Base-by-base conservation (phyloP, 2,888 invertebrate species). In the Mythimna pallens region DNA sequence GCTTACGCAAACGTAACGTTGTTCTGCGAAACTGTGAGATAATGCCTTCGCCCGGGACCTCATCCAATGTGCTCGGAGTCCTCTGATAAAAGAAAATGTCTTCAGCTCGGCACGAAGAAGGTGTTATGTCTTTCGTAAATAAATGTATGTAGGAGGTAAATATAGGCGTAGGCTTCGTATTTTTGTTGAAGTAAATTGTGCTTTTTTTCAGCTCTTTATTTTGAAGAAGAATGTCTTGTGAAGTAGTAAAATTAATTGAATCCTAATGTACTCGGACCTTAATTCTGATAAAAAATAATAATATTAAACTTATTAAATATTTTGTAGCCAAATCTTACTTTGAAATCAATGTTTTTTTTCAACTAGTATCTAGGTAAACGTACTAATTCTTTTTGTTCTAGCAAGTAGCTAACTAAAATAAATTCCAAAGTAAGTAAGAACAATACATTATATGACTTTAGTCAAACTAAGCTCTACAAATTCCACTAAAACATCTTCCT, bases 11-110 rank as follows among this genome's bases (percentile, higher is more conserved):
- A 84, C 85, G 76, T 78, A 87, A 83, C 87, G 83, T 87, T 88
- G 83, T 86, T 87, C 88, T 83, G 89, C 87, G 89, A 90, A 91
- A 91, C 89, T 90, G 88, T 76, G 86, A 93, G 92, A 93, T 94
- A 94, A 93, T 92, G 86, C 88, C 70, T 76, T 86, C 79, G 76
- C 82, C 82, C 86, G 88, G 90, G 90, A 90, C 90, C 91, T 89
- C 87, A 85, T 88, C 86, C 91, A 91, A 92, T 90, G 91, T 90
- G 89, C 91, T 90, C 83, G 89, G 90, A 86, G 88, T 86, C 88
- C 86, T 82, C 83, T 91, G 92, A 94, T 93, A 94, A 93, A 93
- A 91, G 89, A 89, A 92, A 93, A 93, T 90, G 89, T 91, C 91
- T 91, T 91, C 87, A 90, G 89, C 90, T 87, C 83, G 78, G 81